Evolutionary conservation across 1,140 invertebrate genomes (phyloP).

Genomic region (Ips typographus): DNA sequence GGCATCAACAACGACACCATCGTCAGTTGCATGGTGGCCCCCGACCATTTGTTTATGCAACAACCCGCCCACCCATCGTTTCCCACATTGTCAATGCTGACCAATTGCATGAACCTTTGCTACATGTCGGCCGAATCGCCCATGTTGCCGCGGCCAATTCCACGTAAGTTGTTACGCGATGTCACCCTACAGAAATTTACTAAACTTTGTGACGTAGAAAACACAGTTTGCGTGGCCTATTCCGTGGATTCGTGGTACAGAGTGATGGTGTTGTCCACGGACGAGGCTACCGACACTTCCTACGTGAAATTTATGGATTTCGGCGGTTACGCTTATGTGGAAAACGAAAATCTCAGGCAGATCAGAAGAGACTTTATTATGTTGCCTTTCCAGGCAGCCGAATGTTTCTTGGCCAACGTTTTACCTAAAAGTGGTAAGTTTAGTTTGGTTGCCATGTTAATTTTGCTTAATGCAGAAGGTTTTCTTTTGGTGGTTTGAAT

Average conservation of each 20-base stretch:
- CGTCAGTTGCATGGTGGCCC: slow-evolving; percentile 79
- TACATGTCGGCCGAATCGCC: slow-evolving; percentile 68
- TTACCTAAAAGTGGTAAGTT: slow-evolving; percentile 74
- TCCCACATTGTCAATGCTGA: slow-evolving; percentile 74
- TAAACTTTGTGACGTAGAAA: slow-evolving; percentile 56
- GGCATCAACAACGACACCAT: slow-evolving; percentile 92
- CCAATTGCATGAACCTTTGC: slow-evolving; percentile 69
- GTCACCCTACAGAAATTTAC: neutral
- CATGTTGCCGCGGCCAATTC: slow-evolving; percentile 62
- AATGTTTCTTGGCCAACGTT: slow-evolving; percentile 89
- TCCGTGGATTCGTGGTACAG: slow-evolving; percentile 85
- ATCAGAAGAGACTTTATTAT: slow-evolving; percentile 90
- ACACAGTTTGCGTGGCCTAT: slow-evolving; percentile 85
- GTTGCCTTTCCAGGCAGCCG: slow-evolving; percentile 94
- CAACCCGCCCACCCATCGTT: slow-evolving; percentile 91
- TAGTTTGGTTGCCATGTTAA: neutral
- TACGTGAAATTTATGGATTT: slow-evolving; percentile 90
- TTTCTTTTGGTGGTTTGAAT: too few species aligned
- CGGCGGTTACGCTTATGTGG: slow-evolving; percentile 84
- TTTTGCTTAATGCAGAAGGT: too few species aligned
- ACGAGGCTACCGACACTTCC: slow-evolving; percentile 68
- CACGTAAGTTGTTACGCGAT: slow-evolving; percentile 53
- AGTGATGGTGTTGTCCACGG: slow-evolving; percentile 74
- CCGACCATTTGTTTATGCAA: slow-evolving; percentile 89
- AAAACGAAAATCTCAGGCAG: slow-evolving; percentile 74